Base-by-base conservation (phyloP, 2,113 vertebrate genomes). In the Tympanuchus pallidicinctus region DNA sequence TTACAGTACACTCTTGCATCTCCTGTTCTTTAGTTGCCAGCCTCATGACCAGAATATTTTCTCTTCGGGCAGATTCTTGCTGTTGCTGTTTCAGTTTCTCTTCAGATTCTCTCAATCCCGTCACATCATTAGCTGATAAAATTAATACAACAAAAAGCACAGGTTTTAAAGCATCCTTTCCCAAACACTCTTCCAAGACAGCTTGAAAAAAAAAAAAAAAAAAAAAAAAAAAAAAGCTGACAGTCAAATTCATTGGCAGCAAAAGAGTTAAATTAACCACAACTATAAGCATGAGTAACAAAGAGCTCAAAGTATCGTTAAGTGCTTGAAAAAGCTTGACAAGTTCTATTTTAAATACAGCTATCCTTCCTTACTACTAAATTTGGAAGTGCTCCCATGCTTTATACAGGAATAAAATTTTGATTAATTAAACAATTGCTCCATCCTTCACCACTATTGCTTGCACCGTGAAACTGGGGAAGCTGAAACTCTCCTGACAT, bases 1-100 rank as follows among this genome's bases (percentile, higher is more conserved):
- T 97, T 97, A 99, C 99, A 96, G 99, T 99, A 98, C 99, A 99
- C 97, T 99, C 99, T 92, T 99, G 99, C 99, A 99, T 99, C 95
- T 99, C 99, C 96, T 99, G 99, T 72, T 99, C 99, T 97, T 99
- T 99, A 83, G 99, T 99, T 96, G 99, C 99, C 89, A 99, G 98
- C 77, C 99, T 97, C 99, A 99, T 99, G 86, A 99, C 99, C 96
- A 99, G 98, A 96, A 99, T 99, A 98, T 99, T 99, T 96, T 99
- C 99, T 93, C 99, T 98, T 93, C 99, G 98, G n/a, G 99, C 99
- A 92, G 99, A 99, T 93, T 99, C 99, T 95, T 99, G 99, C 97
- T 99, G 99, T 82, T 99, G 99, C 82, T 99, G 99, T 97, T 99
- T 99, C 83, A 99, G 85, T 96, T 99, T 99, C 97, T 99, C 99